Conservation (phyloP, 1,140 invertebrate species). For the Drosophila funebris region DNA sequence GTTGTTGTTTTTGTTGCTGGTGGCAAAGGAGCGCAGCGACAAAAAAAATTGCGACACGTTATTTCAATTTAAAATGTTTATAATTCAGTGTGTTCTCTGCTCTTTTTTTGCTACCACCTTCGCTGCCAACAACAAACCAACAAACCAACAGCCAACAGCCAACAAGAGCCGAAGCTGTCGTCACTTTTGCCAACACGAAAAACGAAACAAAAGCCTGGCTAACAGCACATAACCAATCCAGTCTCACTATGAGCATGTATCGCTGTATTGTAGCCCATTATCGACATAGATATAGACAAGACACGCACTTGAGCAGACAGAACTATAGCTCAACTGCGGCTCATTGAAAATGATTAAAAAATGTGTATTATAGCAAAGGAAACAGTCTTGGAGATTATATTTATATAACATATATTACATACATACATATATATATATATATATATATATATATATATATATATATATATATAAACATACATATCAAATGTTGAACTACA, state of each 20-base stretch:
- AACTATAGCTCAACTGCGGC: not conserved
- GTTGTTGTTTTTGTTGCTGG: slow-evolving; percentile 38
- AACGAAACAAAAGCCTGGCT: slow-evolving; percentile 23
- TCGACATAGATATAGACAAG: slow-evolving; percentile 12
- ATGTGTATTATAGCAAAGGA: no score
- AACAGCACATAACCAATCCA: slow-evolving; percentile 5
- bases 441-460: no score
- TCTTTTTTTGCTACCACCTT: slow-evolving; percentile 39
- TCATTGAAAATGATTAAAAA: not conserved
- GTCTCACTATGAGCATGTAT: slow-evolving; percentile 1
- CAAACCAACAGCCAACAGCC: slow-evolving; percentile 4
- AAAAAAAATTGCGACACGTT: slow-evolving; percentile 80
- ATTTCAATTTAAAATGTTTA: slow-evolving; percentile 83
- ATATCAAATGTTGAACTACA: no score
- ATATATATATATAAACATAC: no score
- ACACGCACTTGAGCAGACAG: slow-evolving; percentile 1
- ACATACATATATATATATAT: no score
- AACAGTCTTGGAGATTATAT: no score
- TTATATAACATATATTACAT: no score
- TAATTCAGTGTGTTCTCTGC: slow-evolving; percentile 74
- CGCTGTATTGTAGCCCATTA: slow-evolving; percentile 7
- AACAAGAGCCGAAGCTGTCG: slow-evolving; percentile 43
- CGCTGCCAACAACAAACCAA: slow-evolving; percentile 22
- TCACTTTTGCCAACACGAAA: slow-evolving; percentile 61
- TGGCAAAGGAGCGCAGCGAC: slow-evolving; percentile 53